Base-by-base conservation (phyloP, 1,140 invertebrate species). In the Elymnias hypermnestra region DNA sequence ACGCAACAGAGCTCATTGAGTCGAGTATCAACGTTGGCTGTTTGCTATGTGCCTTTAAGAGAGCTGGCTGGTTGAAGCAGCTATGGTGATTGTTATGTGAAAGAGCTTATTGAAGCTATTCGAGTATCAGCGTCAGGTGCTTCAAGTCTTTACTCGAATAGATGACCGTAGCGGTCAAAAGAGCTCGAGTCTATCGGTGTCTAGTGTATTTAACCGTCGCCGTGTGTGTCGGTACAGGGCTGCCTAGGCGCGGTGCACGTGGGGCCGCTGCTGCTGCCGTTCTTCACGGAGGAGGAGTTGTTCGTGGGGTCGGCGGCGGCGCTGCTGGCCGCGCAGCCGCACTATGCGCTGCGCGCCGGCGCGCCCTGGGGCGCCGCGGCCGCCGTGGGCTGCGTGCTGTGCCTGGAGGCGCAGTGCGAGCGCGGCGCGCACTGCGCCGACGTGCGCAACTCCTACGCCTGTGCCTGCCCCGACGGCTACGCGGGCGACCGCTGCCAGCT, bases 201-300 rank as follows among this genome's bases (percentile, higher is more conserved):
- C 4, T 28, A 5, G 1, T 28, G 4, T 12, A 7, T 28, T 28
- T 1, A 28, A 12, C 3, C 5, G 28, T 17, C 8, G 8, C 10
- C 12, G 2, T 35, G 3, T 35, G 9, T 41, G n/a, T 52, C 6
- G 39, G 13, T 45, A 47, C 63, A 97, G 87, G 98, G 97, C 1
- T 99, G 97, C 72, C 76, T 99, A 43, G 92, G 93, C n/a, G 95
- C 97, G 75, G 92, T 97, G 14, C 89, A 95, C 48, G 92, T 99
- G 42, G 94, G 94, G 8, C 89, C 89, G 25, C 88, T 96, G 47
- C 88, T 98, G 9, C 77, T 98, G 22, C 95, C 97, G n/a, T 98
- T 94, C 74, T 98, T 97, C 74, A 89, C 91, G 19, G 89, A 91
- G 54, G 82, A 89, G 26, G 89, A 93, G 72, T 88, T 94, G 25